Conservation (phyloP, 2,113 vertebrate species). For the Macquaria ambigua region DNA sequence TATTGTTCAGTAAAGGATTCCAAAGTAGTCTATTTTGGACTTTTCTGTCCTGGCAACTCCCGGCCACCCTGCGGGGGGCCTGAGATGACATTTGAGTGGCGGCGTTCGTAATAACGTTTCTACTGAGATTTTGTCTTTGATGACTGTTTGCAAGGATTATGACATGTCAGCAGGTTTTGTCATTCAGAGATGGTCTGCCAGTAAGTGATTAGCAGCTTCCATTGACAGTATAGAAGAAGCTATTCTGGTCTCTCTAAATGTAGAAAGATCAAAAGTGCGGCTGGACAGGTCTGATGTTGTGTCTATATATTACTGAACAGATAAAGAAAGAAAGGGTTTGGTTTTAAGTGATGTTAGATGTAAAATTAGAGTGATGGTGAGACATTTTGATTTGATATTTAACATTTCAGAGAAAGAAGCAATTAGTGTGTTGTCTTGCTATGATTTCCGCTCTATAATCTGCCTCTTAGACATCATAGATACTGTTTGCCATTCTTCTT, state of each 20-base stretch:
- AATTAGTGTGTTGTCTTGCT: not conserved
- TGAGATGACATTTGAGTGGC: slow-evolving; percentile 35
- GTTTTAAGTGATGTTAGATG: not conserved
- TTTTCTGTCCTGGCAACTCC: slow-evolving; percentile 47
- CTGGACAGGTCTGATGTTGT: not conserved
- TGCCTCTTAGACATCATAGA: not conserved
- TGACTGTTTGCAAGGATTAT: slow-evolving; percentile 14
- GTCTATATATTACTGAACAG: not conserved
- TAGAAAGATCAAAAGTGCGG: slow-evolving; percentile 15
- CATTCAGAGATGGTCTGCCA: slow-evolving; percentile 40
- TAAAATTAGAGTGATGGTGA: not conserved
- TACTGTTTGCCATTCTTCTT: not conserved
- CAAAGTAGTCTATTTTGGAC: slow-evolving; percentile 74
- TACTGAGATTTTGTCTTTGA: slow-evolving; percentile 25
- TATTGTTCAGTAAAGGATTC: slow-evolving; percentile 67
- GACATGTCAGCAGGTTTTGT: slow-evolving; percentile 40
- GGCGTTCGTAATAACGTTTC: slow-evolving; percentile 23
- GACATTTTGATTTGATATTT: not conserved
- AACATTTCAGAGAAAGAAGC: not conserved
- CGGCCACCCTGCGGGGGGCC: not conserved
- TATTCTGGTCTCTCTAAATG: slow-evolving; percentile 61
- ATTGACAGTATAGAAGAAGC: slow-evolving; percentile 22
- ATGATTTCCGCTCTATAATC: not conserved
- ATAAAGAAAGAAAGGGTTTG: not conserved
- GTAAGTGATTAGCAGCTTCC: slow-evolving; percentile 52